Percentiles rank a stretch among this genome's conserved stretches.
phyloP scores from a whole-genome alignment of 1,140 invertebrate species.

The Pseudomyrmex cubaensis region DNA sequence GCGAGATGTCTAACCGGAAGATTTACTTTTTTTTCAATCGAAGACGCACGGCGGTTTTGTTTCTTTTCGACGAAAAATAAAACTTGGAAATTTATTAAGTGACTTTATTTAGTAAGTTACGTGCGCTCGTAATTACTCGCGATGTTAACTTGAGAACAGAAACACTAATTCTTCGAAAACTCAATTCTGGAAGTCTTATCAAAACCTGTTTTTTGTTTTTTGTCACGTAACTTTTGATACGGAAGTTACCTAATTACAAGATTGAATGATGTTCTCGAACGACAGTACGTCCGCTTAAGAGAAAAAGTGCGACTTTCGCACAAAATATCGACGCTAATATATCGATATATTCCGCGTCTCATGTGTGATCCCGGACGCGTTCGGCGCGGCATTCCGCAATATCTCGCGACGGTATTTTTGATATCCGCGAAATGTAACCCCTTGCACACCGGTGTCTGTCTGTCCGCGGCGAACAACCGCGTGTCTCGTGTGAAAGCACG shows the following conservation, averaged over 20 bases:
- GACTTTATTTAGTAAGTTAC: neutral
- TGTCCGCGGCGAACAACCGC: slow-evolving; percentile 53
- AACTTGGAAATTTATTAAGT: slow-evolving; percentile 17
- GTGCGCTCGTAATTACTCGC: neutral
- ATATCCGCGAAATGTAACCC: slow-evolving; percentile 48
- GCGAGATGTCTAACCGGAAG: slow-evolving; percentile 24
- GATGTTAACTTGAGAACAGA: neutral
- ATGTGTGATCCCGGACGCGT: neutral
- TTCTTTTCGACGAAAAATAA: no score
- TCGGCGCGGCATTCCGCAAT: neutral
- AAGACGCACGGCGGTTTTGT: no score
- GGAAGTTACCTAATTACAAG: neutral
- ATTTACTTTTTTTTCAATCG: neutral
- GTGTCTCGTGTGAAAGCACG: slow-evolving; percentile 82
- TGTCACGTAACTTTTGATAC: neutral
- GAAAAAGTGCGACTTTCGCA: slow-evolving; percentile 15
- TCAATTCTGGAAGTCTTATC: neutral
- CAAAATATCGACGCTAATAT: neutral
- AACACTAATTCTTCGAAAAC: neutral
- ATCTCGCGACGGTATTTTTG: slow-evolving; percentile 32
- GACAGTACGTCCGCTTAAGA: neutral
- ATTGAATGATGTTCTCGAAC: neutral
- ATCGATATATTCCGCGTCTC: neutral
- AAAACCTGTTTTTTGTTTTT: neutral
- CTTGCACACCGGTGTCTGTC: slow-evolving; percentile 14